phyloP scores from a whole-genome alignment of 2,113 vertebrate genomes.

The Gobiocypris rarus region DNA sequence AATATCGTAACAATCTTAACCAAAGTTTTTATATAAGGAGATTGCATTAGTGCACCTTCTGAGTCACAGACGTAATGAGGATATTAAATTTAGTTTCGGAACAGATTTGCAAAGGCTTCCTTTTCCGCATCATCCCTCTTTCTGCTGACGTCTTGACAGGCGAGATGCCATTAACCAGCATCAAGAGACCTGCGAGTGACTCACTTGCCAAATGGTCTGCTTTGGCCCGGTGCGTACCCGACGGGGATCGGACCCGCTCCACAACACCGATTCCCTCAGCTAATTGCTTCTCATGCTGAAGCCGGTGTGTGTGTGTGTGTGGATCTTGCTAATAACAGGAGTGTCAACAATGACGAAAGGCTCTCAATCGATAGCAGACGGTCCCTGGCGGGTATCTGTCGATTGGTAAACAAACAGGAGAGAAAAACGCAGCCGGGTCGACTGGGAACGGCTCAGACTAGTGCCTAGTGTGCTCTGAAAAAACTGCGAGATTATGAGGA shows the following conservation, averaged over 20 bases:
- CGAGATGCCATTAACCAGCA: conserved; percentile 49
- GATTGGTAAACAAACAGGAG: conserved; percentile 73
- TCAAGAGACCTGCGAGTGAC: conserved; percentile 53
- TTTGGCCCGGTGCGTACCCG: conserved; percentile 23
- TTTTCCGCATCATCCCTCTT: conserved; percentile 36
- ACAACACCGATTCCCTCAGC: conserved; percentile 2
- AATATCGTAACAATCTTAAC: conserved; percentile 9
- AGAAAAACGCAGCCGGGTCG: conserved; percentile 34
- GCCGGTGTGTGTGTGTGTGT: conserved; percentile 12
- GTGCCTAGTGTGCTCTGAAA: conserved; percentile 63
- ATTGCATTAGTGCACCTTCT: conserved; percentile 51
- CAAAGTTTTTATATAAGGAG: conserved; percentile 10
- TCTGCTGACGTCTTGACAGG: conserved; percentile 43
- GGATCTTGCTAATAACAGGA: conserved; percentile 65
- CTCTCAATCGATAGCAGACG: conserved; percentile 74
- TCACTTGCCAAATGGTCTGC: conserved; percentile 43
- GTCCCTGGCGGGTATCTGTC: conserved; percentile 68
- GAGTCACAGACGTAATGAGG: conserved; percentile 56
- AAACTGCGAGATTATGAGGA: conserved; percentile 73
- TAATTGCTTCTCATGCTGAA: neutral
- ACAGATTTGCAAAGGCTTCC: conserved; percentile 31
- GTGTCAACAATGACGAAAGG: conserved; percentile 66
- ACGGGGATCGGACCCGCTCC: neutral
- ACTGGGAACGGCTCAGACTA: conserved; percentile 58
- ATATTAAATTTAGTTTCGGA: conserved; percentile 45